Base-by-base conservation (phyloP, 2,888 invertebrate genomes). In the Blastobasis lacticolella region DNA sequence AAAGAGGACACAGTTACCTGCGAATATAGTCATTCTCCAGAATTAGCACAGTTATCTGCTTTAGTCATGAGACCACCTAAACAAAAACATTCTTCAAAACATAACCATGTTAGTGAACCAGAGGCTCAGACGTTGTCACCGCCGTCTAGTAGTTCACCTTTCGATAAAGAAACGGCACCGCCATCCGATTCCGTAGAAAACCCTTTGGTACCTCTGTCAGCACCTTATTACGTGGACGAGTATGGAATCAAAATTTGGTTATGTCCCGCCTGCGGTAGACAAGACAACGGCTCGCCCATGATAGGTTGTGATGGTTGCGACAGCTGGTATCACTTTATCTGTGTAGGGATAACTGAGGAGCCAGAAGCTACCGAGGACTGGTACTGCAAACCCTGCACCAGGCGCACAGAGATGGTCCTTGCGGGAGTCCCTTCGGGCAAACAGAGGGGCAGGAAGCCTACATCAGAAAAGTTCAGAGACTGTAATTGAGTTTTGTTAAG, bases 271-370 rank as follows among this genome's bases (percentile, higher is more conserved):
- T 98, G 98, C 79, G 94, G 95, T n/a, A 91, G 93, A 63, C 97
- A 95, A 53, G 98, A 98, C 78, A 97, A 98, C 81, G 98, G 98
- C 4, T n/a, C n/a, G n/a, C n/a, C n/a, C n/a, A n/a, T n/a, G n/a
- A n/a, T n/a, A n/a, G n/a, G n/a, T n/a, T n/a, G n/a, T n/a, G n/a
- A n/a, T n/a, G n/a, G n/a, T n/a, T n/a, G n/a, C n/a, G n/a, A n/a
- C n/a, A n/a, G n/a, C n/a, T n/a, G n/a, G n/a, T n/a, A n/a, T n/a
- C n/a, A n/a, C n/a, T n/a, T n/a, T n/a, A n/a, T n/a, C n/a, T n/a
- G n/a, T n/a, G n/a, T n/a, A n/a, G n/a, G n/a, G n/a, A n/a, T n/a
- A n/a, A n/a, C n/a, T n/a, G n/a, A n/a, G n/a, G n/a, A n/a, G n/a
- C n/a, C n/a, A n/a, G n/a, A n/a, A n/a, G n/a, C n/a, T n/a, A n/a